Evolutionary conservation across 2,797 vertebrate species (phyloP).

Genomic region (Melanotaenia boesemani): DNA sequence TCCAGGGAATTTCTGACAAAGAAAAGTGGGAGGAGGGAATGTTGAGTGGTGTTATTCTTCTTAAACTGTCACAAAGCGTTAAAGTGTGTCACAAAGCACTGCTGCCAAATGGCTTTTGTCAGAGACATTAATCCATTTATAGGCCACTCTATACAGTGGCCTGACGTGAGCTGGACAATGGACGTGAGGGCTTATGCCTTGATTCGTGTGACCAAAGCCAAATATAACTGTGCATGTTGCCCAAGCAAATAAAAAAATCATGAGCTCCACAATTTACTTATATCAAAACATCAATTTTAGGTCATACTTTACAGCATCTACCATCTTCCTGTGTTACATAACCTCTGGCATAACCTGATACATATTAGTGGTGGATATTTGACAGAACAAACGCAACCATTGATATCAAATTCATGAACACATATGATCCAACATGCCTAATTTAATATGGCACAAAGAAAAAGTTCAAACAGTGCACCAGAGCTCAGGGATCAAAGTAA

Average conservation of each 20-base stretch:
- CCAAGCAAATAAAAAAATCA: background rate
- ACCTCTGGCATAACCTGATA: conserved; percentile 15
- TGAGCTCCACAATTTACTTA: background rate
- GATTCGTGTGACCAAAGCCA: conserved; percentile 5
- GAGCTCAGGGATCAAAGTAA: conserved; percentile 58
- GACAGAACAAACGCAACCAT: conserved; percentile 19
- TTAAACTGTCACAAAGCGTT: conserved; percentile 49
- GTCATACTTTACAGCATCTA: conserved; percentile 10
- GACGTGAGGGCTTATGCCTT: conserved; percentile 14
- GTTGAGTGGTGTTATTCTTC: conserved; percentile 23
- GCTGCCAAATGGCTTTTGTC: conserved; percentile 55
- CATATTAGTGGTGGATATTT: conserved; percentile 17
- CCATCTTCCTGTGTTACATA: conserved; percentile 12
- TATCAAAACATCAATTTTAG: conserved; percentile 4
- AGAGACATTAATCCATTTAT: conserved; percentile 17
- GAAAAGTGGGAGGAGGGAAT: background rate
- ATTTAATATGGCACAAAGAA: conserved; percentile 29
- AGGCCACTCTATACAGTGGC: conserved; percentile 1
- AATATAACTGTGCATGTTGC: background rate
- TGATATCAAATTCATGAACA: conserved; percentile 40
- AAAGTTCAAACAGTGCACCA: conserved; percentile 44
- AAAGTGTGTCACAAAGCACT: conserved; percentile 44
- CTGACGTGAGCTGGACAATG: conserved; percentile 27
- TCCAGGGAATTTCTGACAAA: conserved; percentile 15
- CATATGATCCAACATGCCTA: conserved; percentile 30